A percentile compares a stretch with the other conserved stretches of the same genome.
Conservation (phyloP, 2,113 vertebrate genomes). For the Heterotilapia buettikoferi region DNA sequence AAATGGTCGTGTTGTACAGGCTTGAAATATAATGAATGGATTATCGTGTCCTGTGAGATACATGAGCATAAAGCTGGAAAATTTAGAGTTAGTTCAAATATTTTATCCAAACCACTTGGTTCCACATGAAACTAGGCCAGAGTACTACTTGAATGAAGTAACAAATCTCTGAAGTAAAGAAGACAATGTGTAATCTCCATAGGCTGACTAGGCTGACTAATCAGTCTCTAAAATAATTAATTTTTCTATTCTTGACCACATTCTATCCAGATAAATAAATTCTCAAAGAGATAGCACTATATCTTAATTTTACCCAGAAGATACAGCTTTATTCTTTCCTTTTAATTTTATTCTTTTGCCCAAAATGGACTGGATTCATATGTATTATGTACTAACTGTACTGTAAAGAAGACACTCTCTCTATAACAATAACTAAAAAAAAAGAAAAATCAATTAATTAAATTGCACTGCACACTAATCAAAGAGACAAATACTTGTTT, state of each 20-base stretch:
- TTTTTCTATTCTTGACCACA: slow-evolving; percentile 6
- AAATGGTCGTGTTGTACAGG: background rate
- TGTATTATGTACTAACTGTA: background rate
- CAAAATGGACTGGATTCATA: background rate
- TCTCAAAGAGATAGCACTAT: background rate
- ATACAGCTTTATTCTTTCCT: background rate
- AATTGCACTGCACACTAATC: background rate
- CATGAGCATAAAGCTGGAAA: background rate
- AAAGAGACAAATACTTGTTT: background rate
- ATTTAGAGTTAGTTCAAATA: background rate
- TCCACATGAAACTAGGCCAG: background rate
- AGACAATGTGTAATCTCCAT: background rate
- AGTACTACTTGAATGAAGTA: background rate
- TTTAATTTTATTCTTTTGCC: background rate
- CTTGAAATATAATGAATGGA: background rate
- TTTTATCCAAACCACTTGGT: background rate
- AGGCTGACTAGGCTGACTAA: slow-evolving; percentile 24
- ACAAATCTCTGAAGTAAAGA: background rate
- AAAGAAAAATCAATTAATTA: background rate
- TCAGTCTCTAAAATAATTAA: slow-evolving; percentile 8
- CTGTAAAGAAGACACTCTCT: background rate
- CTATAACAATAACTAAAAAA: background rate
- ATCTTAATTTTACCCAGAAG: slow-evolving; percentile 17
- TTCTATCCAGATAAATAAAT: slow-evolving; percentile 14
- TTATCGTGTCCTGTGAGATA: background rate